Conservation (phyloP, 2,113 vertebrate genomes). For the Sclerurus mexicanus region DNA sequence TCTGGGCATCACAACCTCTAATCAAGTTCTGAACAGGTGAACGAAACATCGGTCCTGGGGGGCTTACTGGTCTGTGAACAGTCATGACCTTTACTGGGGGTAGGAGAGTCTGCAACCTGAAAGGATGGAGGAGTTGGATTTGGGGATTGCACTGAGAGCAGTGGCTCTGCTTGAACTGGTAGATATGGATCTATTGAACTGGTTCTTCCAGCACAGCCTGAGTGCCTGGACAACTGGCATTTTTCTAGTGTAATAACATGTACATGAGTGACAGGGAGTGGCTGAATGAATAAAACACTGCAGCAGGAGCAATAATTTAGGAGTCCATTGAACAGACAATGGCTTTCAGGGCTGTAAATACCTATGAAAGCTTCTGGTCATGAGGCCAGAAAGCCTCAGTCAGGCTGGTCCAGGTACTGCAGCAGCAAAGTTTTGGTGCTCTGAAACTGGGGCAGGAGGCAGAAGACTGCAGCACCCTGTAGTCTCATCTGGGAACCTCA, state of each 20-base stretch:
- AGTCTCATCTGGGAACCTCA: not conserved
- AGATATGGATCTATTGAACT: constrained; percentile 39
- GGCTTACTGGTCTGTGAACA: not conserved
- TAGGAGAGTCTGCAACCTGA: not conserved
- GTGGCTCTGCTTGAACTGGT: not conserved
- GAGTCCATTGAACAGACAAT: not conserved
- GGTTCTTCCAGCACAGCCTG: constrained; percentile 55
- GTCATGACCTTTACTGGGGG: not conserved
- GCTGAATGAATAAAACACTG: not conserved
- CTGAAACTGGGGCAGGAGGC: not conserved
- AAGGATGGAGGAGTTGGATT: not conserved
- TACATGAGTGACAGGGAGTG: not conserved
- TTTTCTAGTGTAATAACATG: constrained; percentile 10
- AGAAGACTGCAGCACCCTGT: not conserved
- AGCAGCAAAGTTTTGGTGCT: not conserved
- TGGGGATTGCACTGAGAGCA: not conserved
- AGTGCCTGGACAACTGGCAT: not conserved
- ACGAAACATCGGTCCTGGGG: not conserved
- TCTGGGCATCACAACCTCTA: not conserved
- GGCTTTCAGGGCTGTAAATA: constrained; percentile 23
- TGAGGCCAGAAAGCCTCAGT: not conserved
- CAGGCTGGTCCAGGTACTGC: not conserved
- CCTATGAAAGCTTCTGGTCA: not conserved
- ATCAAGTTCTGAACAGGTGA: not conserved
- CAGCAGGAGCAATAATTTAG: not conserved